Evolutionary conservation across 2,888 invertebrate species (phyloP), one percentile per base, ranked within the genome.

Genomic region (Hermaeophaga mercurialis): DNA sequence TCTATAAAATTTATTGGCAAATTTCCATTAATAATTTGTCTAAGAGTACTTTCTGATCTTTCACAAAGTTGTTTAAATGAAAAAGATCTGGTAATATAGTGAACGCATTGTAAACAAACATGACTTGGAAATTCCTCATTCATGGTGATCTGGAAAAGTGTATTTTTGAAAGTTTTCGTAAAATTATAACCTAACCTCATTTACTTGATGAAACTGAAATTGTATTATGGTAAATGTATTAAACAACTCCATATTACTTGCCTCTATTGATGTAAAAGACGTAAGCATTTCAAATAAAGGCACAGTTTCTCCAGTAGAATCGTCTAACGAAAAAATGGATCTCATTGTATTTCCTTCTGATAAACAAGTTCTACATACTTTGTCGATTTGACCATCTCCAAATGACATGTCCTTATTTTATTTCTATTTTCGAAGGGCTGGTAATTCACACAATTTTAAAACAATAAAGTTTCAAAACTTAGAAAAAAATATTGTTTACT

Each of bases 301-400:
- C 18, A 72, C 53, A 14, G 66, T 64, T 66, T 74, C 73, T 6
- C 73, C 75, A 34, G 64, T 54, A 31, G 67, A 68, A 56, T 73
- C 72, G 54, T 75, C 73, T 28, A 70, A 61, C 56, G 69, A 71
- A 59, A 76, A 78, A 9, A 78, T 65, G 17, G 75, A 75, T 60
- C 69, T 70, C 71, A 75, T 71, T 57, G 67, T 68, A 56, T 61
- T 65, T 43, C 70, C 71, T 66, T 75, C 75, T 17, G 72, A 66
- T 56, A 78, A 65, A 65, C 78, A 78, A 6, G 78, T 77, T 56
- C 78, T 67, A 61, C 78, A 78, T 49, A 78, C 74, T 72, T 75
- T 78, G 24, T 73, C 69, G 33, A 72, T 69, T 61, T 75, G 70
- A 33, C 73, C 50, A 8, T 65, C 56, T 57, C 65, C 66, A 46